Base-by-base conservation (phyloP, 2,797 vertebrate genomes). In the Neopelma chrysocephalum region DNA sequence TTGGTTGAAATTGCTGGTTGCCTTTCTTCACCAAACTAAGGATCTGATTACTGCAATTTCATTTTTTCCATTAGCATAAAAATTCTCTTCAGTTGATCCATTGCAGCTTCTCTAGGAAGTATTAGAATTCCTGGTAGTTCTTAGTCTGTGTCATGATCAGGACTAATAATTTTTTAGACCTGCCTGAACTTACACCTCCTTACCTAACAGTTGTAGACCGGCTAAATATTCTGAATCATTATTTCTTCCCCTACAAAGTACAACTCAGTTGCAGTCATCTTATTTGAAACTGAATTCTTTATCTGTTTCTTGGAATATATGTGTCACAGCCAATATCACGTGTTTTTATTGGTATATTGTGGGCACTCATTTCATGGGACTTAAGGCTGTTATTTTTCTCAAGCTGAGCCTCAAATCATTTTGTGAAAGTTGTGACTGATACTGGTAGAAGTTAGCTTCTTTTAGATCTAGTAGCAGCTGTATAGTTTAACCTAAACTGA, bases 61-160 rank as follows among this genome's bases (percentile, higher is more conserved):
- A 15, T 10, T 70, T 92, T 90, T 51, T 15, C 8, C 6, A 27
- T 66, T 66, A 38, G 21, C 69, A 54, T 45, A 56, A 77, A 57
- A 72, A 21, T 3, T 3, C 2, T 54, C 32, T 82, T 77, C 21
- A 36, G 12, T 1, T 36, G 42, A 75, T 66, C 11, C 22, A 22
- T 15, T 90, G 14, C 11, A 56, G 8, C 5, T 66, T 66, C 36
- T 68, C 29, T 56, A 15, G 3, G 10, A 83, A 3, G 2, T 56
- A 13, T 61, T 62, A 70, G 17, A 80, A 43, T 51, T 86, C 66
- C 31, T 75, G 8, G 21, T 47, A 70, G 11, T 62, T 80, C 26
- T 66, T 3, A 2, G 16, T 34, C 3, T 0, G 0, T 40, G 10
- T 27, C 25, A 40, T 43, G 14, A 53, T n/a, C 47, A 50, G 2